Base-by-base conservation (phyloP, 1,140 invertebrate genomes). In the Drosophila busckii region DNA sequence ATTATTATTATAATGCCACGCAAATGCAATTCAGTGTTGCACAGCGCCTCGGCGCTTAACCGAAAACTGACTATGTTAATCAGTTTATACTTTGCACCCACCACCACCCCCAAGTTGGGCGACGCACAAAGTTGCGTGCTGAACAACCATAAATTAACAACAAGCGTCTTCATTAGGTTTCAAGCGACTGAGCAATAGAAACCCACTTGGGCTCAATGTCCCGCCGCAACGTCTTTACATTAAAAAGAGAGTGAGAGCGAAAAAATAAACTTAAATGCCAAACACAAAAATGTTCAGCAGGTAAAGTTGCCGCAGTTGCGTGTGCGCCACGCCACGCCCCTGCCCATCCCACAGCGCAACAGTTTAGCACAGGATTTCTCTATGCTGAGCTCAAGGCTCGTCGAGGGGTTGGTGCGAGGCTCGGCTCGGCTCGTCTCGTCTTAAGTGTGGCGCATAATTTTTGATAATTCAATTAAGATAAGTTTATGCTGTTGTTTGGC, bases 381-480 rank as follows among this genome's bases (percentile, higher is more conserved):
- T n/a, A n/a, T n/a, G n/a, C n/a, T n/a, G n/a, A n/a, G n/a, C n/a
- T n/a, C n/a, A n/a, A n/a, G n/a, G n/a, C 13, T 53, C 40, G 5
- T 35, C 26, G n/a, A n/a, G n/a, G n/a, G n/a, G n/a, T n/a, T n/a
- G n/a, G n/a, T n/a, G n/a, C n/a, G n/a, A n/a, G n/a, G n/a, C n/a
- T n/a, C n/a, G n/a, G n/a, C n/a, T n/a, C n/a, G n/a, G n/a, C n/a
- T 46, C 38, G 16, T 20, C 31, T 44, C 60, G 41, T 48, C 54
- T 54, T 54, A 59, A 64, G 60, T 64, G 49, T 62, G 52, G 56
- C 63, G 62, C 66, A 69, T 69, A 69, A 69, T 69, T 69, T 68
- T 69, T 69, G 66, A 69, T 69, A 69, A 69, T 69, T 69, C 66
- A 69, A 69, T 69, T 69, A 69, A 69, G 66, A 69, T 69, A 69